These are phyloP conservation scores for Loris lydekkerianus DNA, from an alignment of 2,797 vertebrate genomes.

Conservation along the genomic window DNA sequence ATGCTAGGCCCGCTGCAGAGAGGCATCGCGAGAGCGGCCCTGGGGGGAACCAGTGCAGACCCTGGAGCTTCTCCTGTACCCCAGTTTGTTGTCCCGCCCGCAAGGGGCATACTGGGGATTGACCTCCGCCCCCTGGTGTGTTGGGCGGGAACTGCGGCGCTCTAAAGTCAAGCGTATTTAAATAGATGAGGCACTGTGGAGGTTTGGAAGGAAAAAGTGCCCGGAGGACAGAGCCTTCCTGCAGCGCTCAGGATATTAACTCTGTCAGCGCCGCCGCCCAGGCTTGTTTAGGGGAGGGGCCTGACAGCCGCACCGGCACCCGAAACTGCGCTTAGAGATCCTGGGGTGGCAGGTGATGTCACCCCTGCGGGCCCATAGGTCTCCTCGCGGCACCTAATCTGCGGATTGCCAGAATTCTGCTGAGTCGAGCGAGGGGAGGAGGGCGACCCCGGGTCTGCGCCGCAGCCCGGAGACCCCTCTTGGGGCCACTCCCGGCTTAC, in stretches of 20 bases:
- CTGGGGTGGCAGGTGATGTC: constrained; percentile 83
- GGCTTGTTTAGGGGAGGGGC: constrained; percentile 69
- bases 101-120: not conserved
- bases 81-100: not conserved
- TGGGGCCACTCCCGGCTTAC: not conserved
- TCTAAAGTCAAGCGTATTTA: constrained; percentile 28
- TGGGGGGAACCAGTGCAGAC: not conserved
- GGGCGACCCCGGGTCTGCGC: not conserved
- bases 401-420: constrained; percentile 62
- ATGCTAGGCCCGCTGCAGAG: not conserved
- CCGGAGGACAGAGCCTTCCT: not conserved
- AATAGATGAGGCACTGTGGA: not conserved
- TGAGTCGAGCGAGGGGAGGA: not conserved
- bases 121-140: not conserved
- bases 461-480: not conserved
- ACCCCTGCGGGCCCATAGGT: constrained; percentile 71
- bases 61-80: not conserved
- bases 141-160: not conserved
- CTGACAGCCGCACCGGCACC: constrained; percentile 27
- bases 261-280: not conserved
- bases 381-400: constrained; percentile 50
- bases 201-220: constrained; percentile 54
- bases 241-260: constrained; percentile 18
- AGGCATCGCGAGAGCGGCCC: too few relatives aligned
- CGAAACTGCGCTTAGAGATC: constrained; percentile 79